Percentiles rank a stretch among this genome's conserved stretches.
phyloP scores from a whole-genome alignment of 2,888 invertebrate species.

The Andrena flavipes region DNA sequence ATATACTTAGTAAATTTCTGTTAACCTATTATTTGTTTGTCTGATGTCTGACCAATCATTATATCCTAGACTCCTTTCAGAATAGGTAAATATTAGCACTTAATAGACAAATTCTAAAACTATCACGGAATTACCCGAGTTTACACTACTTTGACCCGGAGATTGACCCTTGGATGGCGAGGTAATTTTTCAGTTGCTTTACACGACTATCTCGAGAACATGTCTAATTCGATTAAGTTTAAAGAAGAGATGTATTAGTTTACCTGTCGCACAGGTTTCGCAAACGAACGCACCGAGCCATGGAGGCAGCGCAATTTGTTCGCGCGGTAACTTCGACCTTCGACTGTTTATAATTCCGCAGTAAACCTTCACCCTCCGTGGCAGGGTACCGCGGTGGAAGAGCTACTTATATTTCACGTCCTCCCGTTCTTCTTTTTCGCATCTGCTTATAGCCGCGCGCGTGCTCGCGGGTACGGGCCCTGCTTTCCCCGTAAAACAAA shows the following conservation, averaged over 20 bases:
- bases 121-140: no score
- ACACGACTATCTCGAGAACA: no score
- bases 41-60: no score
- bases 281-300: neutral
- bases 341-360: conserved; percentile 51
- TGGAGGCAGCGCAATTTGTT: conserved; percentile 21
- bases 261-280: neutral
- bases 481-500: neutral
- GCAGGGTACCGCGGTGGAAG: conserved; percentile 1
- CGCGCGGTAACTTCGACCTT: conserved; percentile 46
- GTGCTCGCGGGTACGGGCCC: neutral
- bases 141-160: no score
- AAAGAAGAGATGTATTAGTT: neutral
- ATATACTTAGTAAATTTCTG: no score
- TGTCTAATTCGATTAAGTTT: no score
- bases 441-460: conserved; percentile 22
- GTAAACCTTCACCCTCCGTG: conserved; percentile 51
- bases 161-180: no score
- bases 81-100: no score
- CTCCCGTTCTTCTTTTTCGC: conserved; percentile 27
- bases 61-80: no score
- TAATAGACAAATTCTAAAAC: no score
- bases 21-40: no score
- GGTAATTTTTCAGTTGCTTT: no score
- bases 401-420: conserved; percentile 39